Evolutionary conservation across 2,113 vertebrate genomes (phyloP).

Genomic region (Xyliphius kryptos): DNA sequence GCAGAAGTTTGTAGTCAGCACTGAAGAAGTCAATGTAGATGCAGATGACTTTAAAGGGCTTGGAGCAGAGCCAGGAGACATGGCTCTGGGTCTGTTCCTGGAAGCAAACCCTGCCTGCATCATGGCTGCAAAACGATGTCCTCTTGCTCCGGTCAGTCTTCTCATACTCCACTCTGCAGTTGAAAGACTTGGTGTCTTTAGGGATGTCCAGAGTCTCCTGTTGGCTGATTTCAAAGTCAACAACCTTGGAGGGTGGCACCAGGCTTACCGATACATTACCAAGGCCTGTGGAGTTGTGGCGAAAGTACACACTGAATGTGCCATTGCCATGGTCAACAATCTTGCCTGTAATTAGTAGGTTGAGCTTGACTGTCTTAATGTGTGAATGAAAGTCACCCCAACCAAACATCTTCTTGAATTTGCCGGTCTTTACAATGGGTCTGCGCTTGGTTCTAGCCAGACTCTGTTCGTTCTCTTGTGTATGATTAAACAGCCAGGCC

Average conservation of each 20-base stretch:
- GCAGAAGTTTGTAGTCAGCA: slow-evolving; percentile 67
- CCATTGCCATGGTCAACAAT: slow-evolving; percentile 71
- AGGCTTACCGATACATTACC: slow-evolving; percentile 70
- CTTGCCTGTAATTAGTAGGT: slow-evolving; percentile 68
- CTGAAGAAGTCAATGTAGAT: slow-evolving; percentile 70
- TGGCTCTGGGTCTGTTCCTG: slow-evolving; percentile 69
- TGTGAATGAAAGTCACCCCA: slow-evolving; percentile 71
- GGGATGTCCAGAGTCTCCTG: slow-evolving; percentile 51
- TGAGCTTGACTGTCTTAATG: slow-evolving; percentile 67
- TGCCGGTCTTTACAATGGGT: slow-evolving; percentile 47
- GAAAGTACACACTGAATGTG: slow-evolving; percentile 69
- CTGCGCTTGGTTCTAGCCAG: slow-evolving; percentile 34
- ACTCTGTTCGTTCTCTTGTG: slow-evolving; percentile 19
- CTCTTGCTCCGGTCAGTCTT: slow-evolving; percentile 68
- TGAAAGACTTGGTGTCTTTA: slow-evolving; percentile 52
- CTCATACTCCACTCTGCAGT: slow-evolving; percentile 67
- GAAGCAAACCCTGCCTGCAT: slow-evolving; percentile 63
- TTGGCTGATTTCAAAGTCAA: slow-evolving; percentile 55
- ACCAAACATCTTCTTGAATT: slow-evolving; percentile 69
- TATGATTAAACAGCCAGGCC: slow-evolving; percentile 41
- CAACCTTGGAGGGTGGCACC: slow-evolving; percentile 64
- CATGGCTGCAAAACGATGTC: slow-evolving; percentile 65
- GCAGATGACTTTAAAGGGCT: slow-evolving; percentile 72
- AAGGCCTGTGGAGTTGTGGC: slow-evolving; percentile 66
- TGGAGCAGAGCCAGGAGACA: slow-evolving; percentile 69